These are phyloP conservation scores for Gobio gobio DNA, from an alignment of 2,113 vertebrate genomes.

Conservation along the genomic window DNA sequence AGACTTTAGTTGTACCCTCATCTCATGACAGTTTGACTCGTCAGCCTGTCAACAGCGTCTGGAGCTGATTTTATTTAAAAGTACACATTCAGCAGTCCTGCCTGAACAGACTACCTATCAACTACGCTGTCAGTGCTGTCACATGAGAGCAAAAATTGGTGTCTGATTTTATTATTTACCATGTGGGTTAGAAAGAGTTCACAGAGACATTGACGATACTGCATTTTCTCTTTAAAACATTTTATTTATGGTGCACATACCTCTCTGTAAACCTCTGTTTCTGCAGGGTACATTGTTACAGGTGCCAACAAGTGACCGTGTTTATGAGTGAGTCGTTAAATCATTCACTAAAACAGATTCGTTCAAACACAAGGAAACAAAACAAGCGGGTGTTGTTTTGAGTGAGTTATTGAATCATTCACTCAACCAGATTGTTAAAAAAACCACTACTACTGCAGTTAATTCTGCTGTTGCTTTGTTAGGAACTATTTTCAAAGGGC, in stretches of 20 bases:
- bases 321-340: no score
- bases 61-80: constrained; percentile 13
- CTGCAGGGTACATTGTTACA: background rate
- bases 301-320: no score
- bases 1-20: background rate
- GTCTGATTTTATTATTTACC: background rate
- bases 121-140: background rate
- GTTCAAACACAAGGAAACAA: background rate
- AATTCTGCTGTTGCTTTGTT: background rate
- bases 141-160: background rate
- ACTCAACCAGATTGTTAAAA: background rate
- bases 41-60: background rate
- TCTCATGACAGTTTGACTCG: constrained; percentile 9
- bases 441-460: background rate
- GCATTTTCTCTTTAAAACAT: background rate
- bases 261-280: background rate
- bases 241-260: background rate
- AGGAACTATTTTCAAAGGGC: background rate
- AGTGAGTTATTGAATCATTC: background rate
- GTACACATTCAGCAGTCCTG: constrained; percentile 26
- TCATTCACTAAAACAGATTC: no score
- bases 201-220: background rate
- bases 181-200: background rate
- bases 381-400: background rate
- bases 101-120: constrained; percentile 7